Evolutionary conservation across 2,888 invertebrate species (phyloP).

Genomic region (Rhagium mordax): DNA sequence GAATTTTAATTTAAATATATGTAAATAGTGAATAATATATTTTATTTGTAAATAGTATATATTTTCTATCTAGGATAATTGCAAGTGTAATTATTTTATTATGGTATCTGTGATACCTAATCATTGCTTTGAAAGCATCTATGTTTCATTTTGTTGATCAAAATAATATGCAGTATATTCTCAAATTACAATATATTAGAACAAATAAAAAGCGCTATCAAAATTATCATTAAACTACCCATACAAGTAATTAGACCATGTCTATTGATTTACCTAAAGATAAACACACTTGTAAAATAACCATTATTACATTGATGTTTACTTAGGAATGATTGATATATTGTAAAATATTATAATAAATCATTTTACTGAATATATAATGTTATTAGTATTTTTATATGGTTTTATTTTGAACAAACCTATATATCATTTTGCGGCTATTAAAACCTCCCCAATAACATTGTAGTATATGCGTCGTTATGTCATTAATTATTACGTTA

Average conservation of each 20-base stretch:
- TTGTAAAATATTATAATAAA: constrained; percentile 13
- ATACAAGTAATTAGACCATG: neutral
- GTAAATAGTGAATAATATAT: too few relatives aligned
- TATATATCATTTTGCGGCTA: neutral
- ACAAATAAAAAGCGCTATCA: neutral
- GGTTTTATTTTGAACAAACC: neutral
- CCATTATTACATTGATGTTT: constrained; percentile 26
- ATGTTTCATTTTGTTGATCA: neutral
- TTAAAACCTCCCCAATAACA: neutral
- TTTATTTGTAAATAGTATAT: too few relatives aligned
- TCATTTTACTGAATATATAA: constrained; percentile 4
- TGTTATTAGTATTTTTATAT: neutral
- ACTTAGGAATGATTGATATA: constrained; percentile 17
- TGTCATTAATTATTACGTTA: neutral
- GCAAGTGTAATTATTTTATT: too few relatives aligned
- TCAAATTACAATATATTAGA: neutral
- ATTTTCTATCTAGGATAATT: too few relatives aligned
- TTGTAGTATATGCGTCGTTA: neutral
- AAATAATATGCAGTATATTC: neutral
- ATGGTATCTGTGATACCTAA: neutral
- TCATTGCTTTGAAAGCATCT: neutral
- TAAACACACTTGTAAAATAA: constrained; percentile 20
- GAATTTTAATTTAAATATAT: too few relatives aligned
- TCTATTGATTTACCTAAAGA: neutral
- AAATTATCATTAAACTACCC: neutral